These are phyloP conservation scores for Phymastichus coffea DNA, from an alignment of 1,140 invertebrate species.

Conservation along the genomic window DNA sequence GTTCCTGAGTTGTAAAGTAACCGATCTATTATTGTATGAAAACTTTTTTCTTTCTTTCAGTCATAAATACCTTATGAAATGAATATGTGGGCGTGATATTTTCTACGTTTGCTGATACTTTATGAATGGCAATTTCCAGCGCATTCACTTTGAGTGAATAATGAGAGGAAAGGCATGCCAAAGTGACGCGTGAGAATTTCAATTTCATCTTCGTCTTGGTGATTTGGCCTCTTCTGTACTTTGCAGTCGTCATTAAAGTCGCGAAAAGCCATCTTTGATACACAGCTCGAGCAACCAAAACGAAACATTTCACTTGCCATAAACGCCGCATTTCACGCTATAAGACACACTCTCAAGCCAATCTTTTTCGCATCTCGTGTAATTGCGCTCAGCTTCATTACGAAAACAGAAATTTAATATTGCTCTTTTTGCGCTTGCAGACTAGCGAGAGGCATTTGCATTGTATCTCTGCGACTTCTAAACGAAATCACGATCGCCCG, in stretches of 20 bases:
- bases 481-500: no score
- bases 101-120: no score
- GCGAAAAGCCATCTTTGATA: no score
- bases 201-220: no score
- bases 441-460: neutral
- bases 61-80: neutral
- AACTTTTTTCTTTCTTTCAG: neutral
- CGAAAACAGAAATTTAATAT: constrained; percentile 7
- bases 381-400: neutral
- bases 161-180: no score
- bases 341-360: neutral
- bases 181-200: no score
- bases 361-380: neutral
- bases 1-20: neutral
- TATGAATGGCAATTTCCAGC: no score
- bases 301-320: neutral
- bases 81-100: no score
- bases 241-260: no score
- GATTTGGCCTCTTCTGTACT: no score
- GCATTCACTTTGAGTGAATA: no score
- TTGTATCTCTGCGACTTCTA: no score
- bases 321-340: neutral
- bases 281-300: neutral
- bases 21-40: neutral
- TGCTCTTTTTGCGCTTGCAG: neutral